Conservation (phyloP, 1,140 invertebrate species). For the Drosophila nannoptera region DNA sequence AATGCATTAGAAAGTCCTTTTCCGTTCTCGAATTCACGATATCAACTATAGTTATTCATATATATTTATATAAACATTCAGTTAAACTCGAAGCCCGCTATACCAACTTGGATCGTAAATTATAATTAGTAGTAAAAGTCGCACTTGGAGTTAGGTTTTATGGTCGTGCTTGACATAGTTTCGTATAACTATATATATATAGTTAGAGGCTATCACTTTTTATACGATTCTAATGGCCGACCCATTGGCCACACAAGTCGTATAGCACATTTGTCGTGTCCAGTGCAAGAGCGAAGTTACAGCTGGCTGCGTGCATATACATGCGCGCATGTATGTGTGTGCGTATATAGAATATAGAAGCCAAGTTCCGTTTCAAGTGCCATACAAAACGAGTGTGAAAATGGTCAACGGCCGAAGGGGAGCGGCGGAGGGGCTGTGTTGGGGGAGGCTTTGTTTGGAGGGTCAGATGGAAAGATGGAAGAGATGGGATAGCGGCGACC, state of each 20-base stretch:
- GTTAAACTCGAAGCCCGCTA: neutral
- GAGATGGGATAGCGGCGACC: neutral
- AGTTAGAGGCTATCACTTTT: constrained; percentile 13
- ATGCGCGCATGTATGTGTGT: neutral
- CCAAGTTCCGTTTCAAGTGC: constrained; percentile 9
- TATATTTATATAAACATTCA: too few species aligned
- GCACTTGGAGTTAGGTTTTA: constrained; percentile 2
- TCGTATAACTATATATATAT: constrained; percentile 8
- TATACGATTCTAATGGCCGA: constrained; percentile 7
- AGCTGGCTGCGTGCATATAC: neutral
- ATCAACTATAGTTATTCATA: too few species aligned
- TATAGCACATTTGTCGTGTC: constrained; percentile 8
- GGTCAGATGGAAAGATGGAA: neutral
- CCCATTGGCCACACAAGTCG: constrained; percentile 3
- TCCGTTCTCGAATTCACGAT: too few species aligned
- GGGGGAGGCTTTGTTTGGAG: neutral
- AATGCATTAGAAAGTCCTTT: too few species aligned
- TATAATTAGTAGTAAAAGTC: constrained; percentile 6
- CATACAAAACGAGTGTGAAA: constrained; percentile 6
- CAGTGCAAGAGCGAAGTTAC: constrained; percentile 3
- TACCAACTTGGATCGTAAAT: neutral
- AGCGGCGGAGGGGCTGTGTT: neutral
- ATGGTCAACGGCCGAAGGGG: neutral
- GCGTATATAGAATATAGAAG: neutral
- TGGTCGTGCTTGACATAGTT: constrained; percentile 1